Conservation (phyloP, 2,888 invertebrate genomes). For the Hylaea fasciaria region DNA sequence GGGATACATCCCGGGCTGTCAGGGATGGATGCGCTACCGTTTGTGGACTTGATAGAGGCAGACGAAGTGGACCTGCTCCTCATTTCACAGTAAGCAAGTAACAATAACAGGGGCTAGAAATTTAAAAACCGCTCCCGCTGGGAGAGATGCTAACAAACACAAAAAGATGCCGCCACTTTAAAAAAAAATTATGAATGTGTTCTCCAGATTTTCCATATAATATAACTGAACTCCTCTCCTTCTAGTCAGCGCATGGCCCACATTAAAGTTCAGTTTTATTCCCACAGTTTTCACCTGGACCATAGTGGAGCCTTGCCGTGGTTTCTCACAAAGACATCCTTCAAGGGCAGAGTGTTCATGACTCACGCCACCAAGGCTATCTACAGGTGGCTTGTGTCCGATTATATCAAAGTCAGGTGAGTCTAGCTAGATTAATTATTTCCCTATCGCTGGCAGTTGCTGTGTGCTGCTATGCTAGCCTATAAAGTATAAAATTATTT, state of each 20-base stretch:
- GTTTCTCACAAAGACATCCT: constrained; percentile 98
- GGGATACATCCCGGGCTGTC: constrained; percentile 99
- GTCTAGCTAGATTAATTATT: constrained; percentile 20
- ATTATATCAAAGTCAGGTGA: constrained; percentile 98
- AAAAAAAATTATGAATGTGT: too few relatives aligned
- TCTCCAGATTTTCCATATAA: too few relatives aligned
- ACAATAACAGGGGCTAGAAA: not conserved
- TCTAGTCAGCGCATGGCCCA: too few relatives aligned
- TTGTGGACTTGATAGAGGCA: constrained; percentile 98
- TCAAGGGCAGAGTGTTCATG: constrained; percentile 99
- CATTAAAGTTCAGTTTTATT: constrained; percentile 5
- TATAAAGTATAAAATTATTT: too few relatives aligned
- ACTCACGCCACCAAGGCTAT: constrained; percentile 99
- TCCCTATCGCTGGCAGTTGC: too few relatives aligned
- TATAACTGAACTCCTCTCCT: too few relatives aligned
- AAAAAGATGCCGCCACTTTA: too few relatives aligned
- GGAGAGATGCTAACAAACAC: too few relatives aligned
- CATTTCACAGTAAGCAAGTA: constrained; percentile 92
- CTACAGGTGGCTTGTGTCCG: constrained; percentile 98
- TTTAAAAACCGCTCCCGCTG: too few relatives aligned
- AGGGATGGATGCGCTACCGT: constrained; percentile 99
- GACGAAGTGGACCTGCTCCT: constrained; percentile 98
- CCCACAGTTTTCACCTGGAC: constrained; percentile 97
- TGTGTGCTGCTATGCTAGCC: too few relatives aligned
- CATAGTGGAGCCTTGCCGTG: constrained; percentile 99